These are phyloP conservation scores for Sapayoa aenigma DNA, from an alignment of 2,113 vertebrate species.

Conservation along the genomic window DNA sequence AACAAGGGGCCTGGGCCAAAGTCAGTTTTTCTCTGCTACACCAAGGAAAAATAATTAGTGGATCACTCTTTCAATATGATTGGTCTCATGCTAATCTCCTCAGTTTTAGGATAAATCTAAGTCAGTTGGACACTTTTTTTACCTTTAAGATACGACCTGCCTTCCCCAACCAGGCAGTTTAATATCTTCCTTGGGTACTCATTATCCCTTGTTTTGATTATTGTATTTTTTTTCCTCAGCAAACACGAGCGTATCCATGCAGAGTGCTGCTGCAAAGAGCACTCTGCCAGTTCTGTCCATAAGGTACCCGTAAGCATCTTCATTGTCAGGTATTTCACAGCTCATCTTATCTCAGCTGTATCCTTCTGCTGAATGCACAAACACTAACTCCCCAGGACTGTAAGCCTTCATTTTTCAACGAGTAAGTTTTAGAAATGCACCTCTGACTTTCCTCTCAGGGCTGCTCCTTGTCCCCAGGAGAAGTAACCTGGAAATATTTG, in stretches of 20 bases:
- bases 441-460: neutral
- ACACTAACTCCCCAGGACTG: neutral
- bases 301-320: neutral
- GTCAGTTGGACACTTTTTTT: neutral
- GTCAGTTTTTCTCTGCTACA: neutral
- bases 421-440: neutral
- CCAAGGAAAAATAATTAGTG: neutral
- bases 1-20: neutral
- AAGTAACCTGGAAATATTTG: neutral
- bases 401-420: neutral
- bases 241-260: neutral
- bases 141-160: neutral
- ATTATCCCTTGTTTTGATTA: neutral
- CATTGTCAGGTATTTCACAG: neutral
- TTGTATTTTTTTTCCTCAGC: neutral
- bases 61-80: neutral
- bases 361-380: rapidly evolving
- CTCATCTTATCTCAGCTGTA: neutral
- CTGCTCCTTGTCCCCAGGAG: neutral
- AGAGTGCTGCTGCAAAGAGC: neutral
- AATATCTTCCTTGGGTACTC: neutral
- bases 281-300: neutral
- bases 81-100: neutral
- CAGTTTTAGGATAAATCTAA: neutral
- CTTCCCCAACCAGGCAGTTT: neutral